A percentile compares a stretch with the other conserved stretches of the same genome.
These are phyloP conservation scores for Lepidochitona cinerea DNA, from an alignment of 2,888 invertebrate genomes.

Conservation along the genomic window DNA sequence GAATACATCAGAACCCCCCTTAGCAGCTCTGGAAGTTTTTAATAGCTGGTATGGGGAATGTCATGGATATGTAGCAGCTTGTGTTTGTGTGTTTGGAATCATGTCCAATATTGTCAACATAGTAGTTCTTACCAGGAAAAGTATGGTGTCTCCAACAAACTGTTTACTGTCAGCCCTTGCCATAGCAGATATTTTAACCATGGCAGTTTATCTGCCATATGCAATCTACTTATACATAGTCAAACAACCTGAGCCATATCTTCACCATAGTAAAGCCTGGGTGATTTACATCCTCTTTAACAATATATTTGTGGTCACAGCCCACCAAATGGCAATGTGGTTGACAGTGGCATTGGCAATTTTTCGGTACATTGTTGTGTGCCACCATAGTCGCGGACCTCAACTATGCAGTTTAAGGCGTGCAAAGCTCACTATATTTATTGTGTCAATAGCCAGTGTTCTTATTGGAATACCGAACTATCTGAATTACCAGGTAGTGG, in stretches of 20 bases:
- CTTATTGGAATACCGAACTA: constrained; percentile 67
- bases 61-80: constrained; percentile 88
- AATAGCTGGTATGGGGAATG: constrained; percentile 67
- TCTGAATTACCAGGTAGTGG: constrained; percentile 54
- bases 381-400: constrained; percentile 64
- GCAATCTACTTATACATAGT: constrained; percentile 61
- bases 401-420: constrained; percentile 62
- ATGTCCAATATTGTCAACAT: constrained; percentile 93
- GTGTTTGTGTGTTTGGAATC: constrained; percentile 92
- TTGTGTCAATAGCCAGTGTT: constrained; percentile 56
- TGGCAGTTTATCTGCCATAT: constrained; percentile 85
- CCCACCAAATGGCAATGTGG: constrained; percentile 93
- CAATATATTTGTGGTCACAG: constrained; percentile 66
- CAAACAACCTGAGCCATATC: constrained; percentile 31
- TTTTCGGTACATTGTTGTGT: constrained; percentile 82
- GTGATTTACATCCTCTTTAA: constrained; percentile 64
- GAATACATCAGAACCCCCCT: neutral
- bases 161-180: constrained; percentile 88
- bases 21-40: neutral
- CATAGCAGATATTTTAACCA: constrained; percentile 91
- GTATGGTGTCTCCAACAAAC: constrained; percentile 93
- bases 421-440: constrained; percentile 60
- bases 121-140: constrained; percentile 86
- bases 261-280: constrained; percentile 60
- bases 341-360: constrained; percentile 92